Conservation (phyloP, 2,888 invertebrate species). For the Drosophila mettleri region DNA sequence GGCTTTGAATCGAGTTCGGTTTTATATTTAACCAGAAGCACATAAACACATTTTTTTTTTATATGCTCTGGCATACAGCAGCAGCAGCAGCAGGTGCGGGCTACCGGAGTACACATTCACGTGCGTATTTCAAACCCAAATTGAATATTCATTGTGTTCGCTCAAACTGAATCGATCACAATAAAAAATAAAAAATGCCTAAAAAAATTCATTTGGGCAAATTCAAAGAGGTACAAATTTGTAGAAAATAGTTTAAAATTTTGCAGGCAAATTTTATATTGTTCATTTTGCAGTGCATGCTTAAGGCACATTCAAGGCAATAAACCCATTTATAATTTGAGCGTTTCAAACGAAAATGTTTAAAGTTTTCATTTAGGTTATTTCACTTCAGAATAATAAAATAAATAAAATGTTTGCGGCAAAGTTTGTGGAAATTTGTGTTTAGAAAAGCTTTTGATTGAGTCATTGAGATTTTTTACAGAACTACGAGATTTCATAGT, state of each 20-base stretch:
- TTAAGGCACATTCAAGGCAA: background rate
- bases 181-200: slow-evolving; percentile 30
- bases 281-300: background rate
- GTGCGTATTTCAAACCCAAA: slow-evolving; percentile 17
- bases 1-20: slow-evolving; percentile 26
- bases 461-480: too few species aligned
- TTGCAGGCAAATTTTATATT: background rate
- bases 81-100: slow-evolving; percentile 13
- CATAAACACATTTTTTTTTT: slow-evolving; percentile 8
- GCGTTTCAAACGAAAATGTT: background rate
- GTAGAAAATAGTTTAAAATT: background rate
- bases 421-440: too few species aligned
- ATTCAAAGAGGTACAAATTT: background rate
- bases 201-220: slow-evolving; percentile 19
- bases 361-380: background rate
- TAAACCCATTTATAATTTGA: background rate
- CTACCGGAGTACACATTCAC: slow-evolving; percentile 23
- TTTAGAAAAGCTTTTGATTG: too few species aligned
- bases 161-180: slow-evolving; percentile 19
- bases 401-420: background rate
- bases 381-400: background rate
- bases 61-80: background rate
- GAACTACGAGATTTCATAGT: too few species aligned
- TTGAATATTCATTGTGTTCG: slow-evolving; percentile 26
- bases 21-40: slow-evolving; percentile 34